Percentiles rank a stretch among this genome's conserved stretches.
phyloP scores from a whole-genome alignment of 2,888 invertebrate species.

The Ophioninae sp. region DNA sequence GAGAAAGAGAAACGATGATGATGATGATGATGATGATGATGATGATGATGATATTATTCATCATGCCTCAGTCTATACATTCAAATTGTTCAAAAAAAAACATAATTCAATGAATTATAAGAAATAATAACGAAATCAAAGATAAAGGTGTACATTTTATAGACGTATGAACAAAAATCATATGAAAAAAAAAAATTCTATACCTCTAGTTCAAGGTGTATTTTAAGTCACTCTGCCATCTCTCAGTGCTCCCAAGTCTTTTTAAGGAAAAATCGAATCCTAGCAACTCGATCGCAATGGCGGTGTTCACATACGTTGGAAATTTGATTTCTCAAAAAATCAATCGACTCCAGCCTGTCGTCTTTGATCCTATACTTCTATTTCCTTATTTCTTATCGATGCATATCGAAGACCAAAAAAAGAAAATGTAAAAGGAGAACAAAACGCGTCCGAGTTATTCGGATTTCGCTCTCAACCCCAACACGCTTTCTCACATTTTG shows the following conservation, averaged over 20 bases:
- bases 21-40: no score
- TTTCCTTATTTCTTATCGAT: not conserved
- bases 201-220: not conserved
- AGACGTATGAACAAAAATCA: no score
- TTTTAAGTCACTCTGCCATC: not conserved
- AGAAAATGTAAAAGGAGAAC: not conserved
- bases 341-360: slow-evolving; percentile 41
- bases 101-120: no score
- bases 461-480: not conserved
- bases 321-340: no score
- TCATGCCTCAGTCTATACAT: no score
- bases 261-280: not conserved
- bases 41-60: no score
- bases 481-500: not conserved
- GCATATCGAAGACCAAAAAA: slow-evolving; percentile 7
- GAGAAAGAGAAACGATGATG: no score
- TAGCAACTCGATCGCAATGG: not conserved
- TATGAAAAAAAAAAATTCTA: not conserved
- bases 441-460: not conserved
- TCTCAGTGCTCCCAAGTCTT: not conserved
- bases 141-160: no score
- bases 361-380: not conserved
- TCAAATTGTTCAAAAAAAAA: no score
- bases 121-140: no score
- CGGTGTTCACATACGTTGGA: not conserved